phyloP scores from a whole-genome alignment of 2,797 vertebrate genomes.

The Neopelma chrysocephalum region DNA sequence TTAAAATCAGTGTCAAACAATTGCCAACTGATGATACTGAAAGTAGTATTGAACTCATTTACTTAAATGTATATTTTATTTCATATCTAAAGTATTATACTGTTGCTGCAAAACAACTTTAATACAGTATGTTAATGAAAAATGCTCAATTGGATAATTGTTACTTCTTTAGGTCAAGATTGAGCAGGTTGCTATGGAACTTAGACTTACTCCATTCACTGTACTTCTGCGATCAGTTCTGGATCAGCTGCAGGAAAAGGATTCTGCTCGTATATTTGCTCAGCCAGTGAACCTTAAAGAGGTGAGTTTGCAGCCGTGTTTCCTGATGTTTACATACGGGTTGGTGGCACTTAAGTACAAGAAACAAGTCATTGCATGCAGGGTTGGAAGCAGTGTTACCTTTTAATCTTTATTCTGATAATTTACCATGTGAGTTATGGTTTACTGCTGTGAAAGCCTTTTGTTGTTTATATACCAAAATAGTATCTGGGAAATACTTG shows the following conservation, averaged over 20 bases:
- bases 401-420: neutral
- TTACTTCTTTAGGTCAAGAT: constrained; percentile 84
- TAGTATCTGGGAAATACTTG: neutral
- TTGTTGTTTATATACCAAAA: neutral
- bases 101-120: neutral
- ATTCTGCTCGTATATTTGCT: constrained; percentile 91
- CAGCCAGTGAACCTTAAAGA: constrained; percentile 92
- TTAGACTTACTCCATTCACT: constrained; percentile 91
- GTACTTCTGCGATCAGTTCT: constrained; percentile 88
- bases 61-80: neutral
- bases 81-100: neutral
- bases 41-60: neutral
- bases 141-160: neutral
- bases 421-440: neutral
- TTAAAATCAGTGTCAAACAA: neutral
- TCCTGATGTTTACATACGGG: neutral
- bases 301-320: constrained; percentile 72
- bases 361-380: neutral
- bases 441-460: neutral
- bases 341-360: neutral
- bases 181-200: constrained; percentile 90
- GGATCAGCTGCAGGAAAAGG: constrained; percentile 93
- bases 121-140: neutral
- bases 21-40: neutral
- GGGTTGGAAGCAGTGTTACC: neutral